Base-by-base conservation (phyloP, 2,888 invertebrate genomes). In the Boloria selene region DNA sequence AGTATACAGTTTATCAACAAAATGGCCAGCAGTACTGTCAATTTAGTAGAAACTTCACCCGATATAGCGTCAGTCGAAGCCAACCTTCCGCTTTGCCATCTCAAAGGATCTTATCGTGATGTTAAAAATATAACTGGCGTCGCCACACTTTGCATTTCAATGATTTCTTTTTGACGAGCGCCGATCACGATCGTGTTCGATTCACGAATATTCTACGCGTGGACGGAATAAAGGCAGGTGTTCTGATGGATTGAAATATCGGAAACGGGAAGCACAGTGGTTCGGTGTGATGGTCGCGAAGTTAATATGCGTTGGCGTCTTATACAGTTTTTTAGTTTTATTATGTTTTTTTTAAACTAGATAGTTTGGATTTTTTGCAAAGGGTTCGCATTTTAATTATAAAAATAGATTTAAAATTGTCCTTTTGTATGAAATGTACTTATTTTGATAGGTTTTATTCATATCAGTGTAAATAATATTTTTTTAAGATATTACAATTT, bases 191-290 rank as follows among this genome's bases (percentile, higher is more conserved):
- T 60, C 60, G 67, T 56, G 53, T 70, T 65, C 62, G 64, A 71
- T 72, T 70, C 73, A 73, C 72, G 72, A 73, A 72, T 74, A 60
- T 72, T 65, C 60, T 49, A 60, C 44, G 62, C 71, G 72, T 73
- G 74, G 58, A 45, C 55, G 58, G 74, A 74, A 76, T 77, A 70
- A 45, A 69, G 66, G 51, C 70, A 71, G 69, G 69, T 70, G 68
- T 71, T 68, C 63, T 64, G 64, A 42, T 70, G 72, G 68, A 68
- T 68, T 51, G 60, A 61, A 68, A 10, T 17, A 66, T 60, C 73
- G 73, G 72, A 73, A 74, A 70, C 69, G 65, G 63, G 3, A 65
- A 52, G 31, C 63, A 61, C 26, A 69, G 72, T 72, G 72, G 71
- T 64, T 53, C 22, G 22, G 22, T 22, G 22, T 22, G 53, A 7